Evolutionary conservation across 2,113 vertebrate genomes (phyloP), one percentile per base, ranked within the genome.

Genomic region (Craseonycteris thonglongyai): DNA sequence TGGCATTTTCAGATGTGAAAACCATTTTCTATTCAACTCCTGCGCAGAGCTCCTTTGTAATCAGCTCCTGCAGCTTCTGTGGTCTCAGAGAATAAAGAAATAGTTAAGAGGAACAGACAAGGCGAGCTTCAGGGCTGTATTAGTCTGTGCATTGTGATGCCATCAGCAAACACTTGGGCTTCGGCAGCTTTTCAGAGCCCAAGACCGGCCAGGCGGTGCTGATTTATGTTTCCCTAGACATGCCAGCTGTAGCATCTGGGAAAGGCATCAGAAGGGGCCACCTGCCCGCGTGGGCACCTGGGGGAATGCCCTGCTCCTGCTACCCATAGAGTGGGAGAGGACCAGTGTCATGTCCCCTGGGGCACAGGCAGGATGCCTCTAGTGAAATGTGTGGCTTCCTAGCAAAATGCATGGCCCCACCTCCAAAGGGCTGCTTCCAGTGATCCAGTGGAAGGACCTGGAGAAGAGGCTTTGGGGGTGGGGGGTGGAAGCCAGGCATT

Each of bases 1-100:
- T 13, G 5, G 54, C 2, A 68, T 89, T 86, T 59, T 89, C 79
- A 66, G 78, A 89, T 30, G 22, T 47, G 40, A 82, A 90, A 66
- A 87, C 58, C 12, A 12, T 80, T 78, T 91, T 91, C 79, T 89
- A 88, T 84, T 63, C 42, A 56, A 6, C n/a, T 74, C 56, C 35
- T 30, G 12, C 65, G 68, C 16, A 49, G 56, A 74, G 11, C 30
- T 65, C 65, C 45, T 90, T 88, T 81, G 58, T 88, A 21, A 51
- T 79, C 42, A 13, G 58, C 71, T 75, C 33, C n/a, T 18, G 1
- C 35, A 56, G 49, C 45, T 66, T 74, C 66, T 65, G 49, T 28
- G 21, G 54, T 92, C 68, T 65, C 42, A 47, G 82, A 38, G 72
- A 56, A 66, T 66, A 75, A 84, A 72, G 76, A 80, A 42, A 61